A percentile compares a stretch with the other conserved stretches of the same genome.
Evolutionary conservation across 2,888 invertebrate species (phyloP).

Genomic region (Tridacna gigas): DNA sequence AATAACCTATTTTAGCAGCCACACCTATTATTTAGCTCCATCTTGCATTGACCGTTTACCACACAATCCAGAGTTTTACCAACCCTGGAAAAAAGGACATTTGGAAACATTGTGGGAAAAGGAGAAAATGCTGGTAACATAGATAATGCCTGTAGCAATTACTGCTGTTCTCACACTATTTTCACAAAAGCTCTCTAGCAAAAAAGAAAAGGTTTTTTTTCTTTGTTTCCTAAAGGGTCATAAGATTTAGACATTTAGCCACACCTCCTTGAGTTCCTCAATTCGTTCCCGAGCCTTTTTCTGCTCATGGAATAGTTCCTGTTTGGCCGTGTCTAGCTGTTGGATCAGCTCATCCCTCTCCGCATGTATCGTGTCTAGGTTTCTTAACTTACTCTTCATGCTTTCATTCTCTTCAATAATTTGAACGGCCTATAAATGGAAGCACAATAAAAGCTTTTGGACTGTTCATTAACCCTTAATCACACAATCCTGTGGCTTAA

Average conservation of each 20-base stretch:
- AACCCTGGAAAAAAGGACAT: no score
- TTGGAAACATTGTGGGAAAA: not conserved
- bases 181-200: not conserved
- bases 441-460: not conserved
- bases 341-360: slow-evolving; percentile 81
- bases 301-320: slow-evolving; percentile 80
- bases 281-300: slow-evolving; percentile 73
- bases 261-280: slow-evolving; percentile 81
- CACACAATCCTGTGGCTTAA: no score
- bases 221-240: not conserved
- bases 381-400: slow-evolving; percentile 71
- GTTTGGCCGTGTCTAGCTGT: slow-evolving; percentile 79
- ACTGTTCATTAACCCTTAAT: no score
- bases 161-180: not conserved
- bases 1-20: no score
- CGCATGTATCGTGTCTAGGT: slow-evolving; percentile 73
- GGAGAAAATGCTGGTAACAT: not conserved
- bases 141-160: not conserved
- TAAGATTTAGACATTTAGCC: not conserved
- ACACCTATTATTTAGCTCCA: no score
- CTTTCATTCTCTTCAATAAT: slow-evolving; percentile 76
- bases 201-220: not conserved
- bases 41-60: no score
- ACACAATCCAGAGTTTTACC: no score
- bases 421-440: slow-evolving; percentile 63